These are phyloP conservation scores for Sebastes cheni DNA, from an alignment of 2,797 vertebrate species.

Conservation along the genomic window DNA sequence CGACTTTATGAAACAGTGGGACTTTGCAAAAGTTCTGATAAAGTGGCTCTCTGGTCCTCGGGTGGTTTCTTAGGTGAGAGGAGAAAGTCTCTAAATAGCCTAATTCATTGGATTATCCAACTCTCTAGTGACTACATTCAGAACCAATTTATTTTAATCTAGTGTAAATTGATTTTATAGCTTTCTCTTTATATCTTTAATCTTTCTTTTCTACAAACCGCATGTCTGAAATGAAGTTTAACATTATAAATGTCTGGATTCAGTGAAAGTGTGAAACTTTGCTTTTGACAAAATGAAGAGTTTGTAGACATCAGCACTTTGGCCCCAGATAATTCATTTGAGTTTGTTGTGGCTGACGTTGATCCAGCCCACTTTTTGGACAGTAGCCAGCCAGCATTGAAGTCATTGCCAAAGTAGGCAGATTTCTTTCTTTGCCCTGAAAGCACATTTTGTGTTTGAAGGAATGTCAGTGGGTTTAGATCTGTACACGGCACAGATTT, in stretches of 20 bases:
- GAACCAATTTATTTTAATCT: background rate
- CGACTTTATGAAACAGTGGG: conserved; percentile 6
- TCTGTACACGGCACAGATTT: background rate
- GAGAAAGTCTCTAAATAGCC: background rate
- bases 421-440: conserved; percentile 43
- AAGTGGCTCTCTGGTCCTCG: background rate
- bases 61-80: background rate
- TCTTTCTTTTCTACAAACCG: background rate
- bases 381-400: conserved; percentile 39
- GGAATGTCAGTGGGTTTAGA: conserved; percentile 44
- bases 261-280: background rate
- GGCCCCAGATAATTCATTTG: background rate
- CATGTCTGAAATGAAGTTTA: background rate
- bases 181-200: background rate
- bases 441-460: conserved; percentile 58
- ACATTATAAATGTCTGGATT: background rate
- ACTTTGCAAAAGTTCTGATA: conserved; percentile 18
- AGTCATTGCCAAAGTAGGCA: conserved; percentile 49
- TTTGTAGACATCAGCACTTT: conserved; percentile 40
- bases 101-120: background rate
- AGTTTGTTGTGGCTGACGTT: conserved; percentile 30
- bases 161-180: background rate
- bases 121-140: background rate
- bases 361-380: conserved; percentile 25
- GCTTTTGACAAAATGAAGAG: conserved; percentile 13